A percentile compares a stretch with the other conserved stretches of the same genome.
phyloP scores from a whole-genome alignment of 2,888 invertebrate species.

The Pterobdella sp. region DNA sequence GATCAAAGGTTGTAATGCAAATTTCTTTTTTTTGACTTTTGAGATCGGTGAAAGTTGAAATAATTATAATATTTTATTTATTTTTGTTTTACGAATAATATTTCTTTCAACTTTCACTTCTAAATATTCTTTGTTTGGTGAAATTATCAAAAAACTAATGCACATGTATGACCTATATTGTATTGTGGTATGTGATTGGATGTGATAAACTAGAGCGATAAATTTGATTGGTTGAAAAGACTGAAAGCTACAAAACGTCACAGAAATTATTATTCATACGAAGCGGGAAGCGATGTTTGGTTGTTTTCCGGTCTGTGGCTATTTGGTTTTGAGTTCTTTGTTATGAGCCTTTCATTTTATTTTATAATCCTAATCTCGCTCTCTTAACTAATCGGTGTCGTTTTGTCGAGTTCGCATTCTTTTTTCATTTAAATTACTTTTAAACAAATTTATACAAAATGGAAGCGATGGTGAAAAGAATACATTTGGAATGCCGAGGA shows the following conservation, averaged over 20 bases:
- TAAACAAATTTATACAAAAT: not conserved
- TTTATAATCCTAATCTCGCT: not conserved
- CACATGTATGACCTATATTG: not conserved
- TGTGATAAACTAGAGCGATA: not conserved
- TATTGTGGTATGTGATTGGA: conserved; percentile 7
- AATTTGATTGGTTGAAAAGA: conserved; percentile 4
- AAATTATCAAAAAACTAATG: not conserved
- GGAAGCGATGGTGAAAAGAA: conserved; percentile 53
- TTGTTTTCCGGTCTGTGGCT: conserved; percentile 25
- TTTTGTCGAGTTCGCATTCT: not conserved
- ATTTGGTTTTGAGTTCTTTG: conserved; percentile 17
- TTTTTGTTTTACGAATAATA: too few relatives aligned
- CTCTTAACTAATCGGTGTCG: not conserved
- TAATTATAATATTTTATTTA: too few relatives aligned
- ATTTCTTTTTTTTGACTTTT: too few relatives aligned
- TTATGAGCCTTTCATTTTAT: conserved; percentile 14
- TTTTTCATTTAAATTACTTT: not conserved
- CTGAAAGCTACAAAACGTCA: conserved; percentile 16
- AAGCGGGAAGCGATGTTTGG: conserved; percentile 27
- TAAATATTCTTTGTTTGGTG: not conserved
- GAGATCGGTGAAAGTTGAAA: too few relatives aligned
- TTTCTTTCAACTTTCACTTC: too few relatives aligned
- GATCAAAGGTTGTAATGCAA: too few relatives aligned
- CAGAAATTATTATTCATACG: conserved; percentile 26
- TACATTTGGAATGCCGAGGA: conserved; percentile 87